Conservation (phyloP, 2,888 invertebrate genomes). For the Eucera pruinosa region DNA sequence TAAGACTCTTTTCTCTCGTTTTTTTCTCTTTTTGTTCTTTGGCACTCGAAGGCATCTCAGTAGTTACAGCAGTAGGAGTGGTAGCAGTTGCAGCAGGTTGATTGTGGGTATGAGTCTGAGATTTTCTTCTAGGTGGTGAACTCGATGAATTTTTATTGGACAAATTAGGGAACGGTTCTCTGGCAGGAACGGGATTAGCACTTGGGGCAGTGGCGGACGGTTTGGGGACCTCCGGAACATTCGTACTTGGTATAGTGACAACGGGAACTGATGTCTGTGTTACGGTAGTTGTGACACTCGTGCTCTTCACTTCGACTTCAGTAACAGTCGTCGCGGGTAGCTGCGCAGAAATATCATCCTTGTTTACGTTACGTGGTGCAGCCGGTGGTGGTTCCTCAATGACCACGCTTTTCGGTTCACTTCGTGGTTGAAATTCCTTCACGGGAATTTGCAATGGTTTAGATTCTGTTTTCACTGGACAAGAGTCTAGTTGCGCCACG, state of each 20-base stretch:
- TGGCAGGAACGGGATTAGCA: conserved; percentile 69
- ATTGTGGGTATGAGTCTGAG: conserved; percentile 64
- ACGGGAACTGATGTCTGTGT: conserved; percentile 50
- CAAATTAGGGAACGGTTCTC: conserved; percentile 69
- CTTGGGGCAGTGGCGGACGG: conserved; percentile 66
- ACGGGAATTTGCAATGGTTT: conserved; percentile 75
- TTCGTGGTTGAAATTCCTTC: conserved; percentile 77
- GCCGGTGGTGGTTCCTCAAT: conserved; percentile 65
- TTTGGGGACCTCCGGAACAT: conserved; percentile 64
- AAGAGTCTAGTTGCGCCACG: conserved; percentile 60
- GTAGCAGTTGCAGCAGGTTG: conserved; percentile 44
- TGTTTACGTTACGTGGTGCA: conserved; percentile 64
- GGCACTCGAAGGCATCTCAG: conserved; percentile 64
- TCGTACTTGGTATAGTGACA: conserved; percentile 54
- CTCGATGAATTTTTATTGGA: conserved; percentile 70
- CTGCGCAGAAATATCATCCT: conserved; percentile 81
- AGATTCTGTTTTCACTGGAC: conserved; percentile 68
- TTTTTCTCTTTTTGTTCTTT: conserved; percentile 76
- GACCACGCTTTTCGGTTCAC: conserved; percentile 70
- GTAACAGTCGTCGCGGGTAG: conserved; percentile 61
- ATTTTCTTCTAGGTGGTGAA: conserved; percentile 79
- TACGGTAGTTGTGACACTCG: conserved; percentile 28
- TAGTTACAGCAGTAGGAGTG: conserved; percentile 41
- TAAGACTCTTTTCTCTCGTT: conserved; percentile 74
- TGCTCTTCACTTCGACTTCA: conserved; percentile 57